Evolutionary conservation across 2,113 vertebrate species (phyloP).

Genomic region (Anarhynchus alexandrinus): DNA sequence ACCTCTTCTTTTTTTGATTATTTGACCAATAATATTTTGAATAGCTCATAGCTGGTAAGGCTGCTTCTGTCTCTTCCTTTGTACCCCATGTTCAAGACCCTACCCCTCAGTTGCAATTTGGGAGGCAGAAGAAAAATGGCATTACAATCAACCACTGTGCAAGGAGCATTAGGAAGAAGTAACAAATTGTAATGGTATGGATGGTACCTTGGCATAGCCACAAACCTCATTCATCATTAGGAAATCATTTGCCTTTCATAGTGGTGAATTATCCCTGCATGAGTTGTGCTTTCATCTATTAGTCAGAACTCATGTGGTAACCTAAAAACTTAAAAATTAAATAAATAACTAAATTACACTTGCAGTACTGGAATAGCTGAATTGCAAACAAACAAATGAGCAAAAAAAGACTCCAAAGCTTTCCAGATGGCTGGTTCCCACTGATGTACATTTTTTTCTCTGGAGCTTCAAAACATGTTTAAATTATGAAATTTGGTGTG

Average conservation of each 20-base stretch:
- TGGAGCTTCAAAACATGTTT: constrained; percentile 51
- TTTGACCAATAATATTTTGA: neutral
- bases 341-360: constrained; percentile 11
- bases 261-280: neutral
- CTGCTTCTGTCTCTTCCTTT: neutral
- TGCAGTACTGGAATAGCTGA: constrained; percentile 11
- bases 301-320: neutral
- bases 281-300: neutral
- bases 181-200: neutral
- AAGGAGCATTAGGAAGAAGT: neutral
- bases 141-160: neutral
- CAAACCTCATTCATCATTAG: neutral
- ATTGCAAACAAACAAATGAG: constrained; percentile 59
- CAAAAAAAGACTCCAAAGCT: constrained; percentile 44
- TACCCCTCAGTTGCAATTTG: neutral
- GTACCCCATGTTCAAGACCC: neutral
- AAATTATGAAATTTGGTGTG: constrained; percentile 54
- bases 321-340: constrained; percentile 20
- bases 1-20: neutral
- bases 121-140: neutral
- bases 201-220: neutral
- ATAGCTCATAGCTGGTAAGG: neutral
- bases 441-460: constrained; percentile 42
- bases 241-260: neutral
- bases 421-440: constrained; percentile 62